Conservation (phyloP, 2,797 vertebrate species). For the Fratercula arctica region DNA sequence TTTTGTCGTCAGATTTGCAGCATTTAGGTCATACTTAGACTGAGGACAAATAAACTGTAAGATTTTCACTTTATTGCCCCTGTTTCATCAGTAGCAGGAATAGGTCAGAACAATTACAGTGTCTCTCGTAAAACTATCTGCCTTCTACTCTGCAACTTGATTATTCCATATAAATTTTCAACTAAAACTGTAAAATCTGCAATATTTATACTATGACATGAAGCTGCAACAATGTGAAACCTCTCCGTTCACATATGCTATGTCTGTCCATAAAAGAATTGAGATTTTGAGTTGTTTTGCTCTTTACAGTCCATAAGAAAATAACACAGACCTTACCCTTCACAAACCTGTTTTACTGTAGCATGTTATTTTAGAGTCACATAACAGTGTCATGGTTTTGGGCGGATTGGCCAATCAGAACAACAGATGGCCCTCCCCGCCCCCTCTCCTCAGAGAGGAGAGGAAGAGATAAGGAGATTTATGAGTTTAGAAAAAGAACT, state of each 20-base stretch:
- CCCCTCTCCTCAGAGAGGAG: no score
- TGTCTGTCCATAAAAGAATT: background rate
- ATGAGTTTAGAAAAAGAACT: no score
- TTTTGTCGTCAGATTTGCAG: background rate
- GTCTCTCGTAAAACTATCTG: background rate
- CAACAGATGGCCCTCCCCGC: no score
- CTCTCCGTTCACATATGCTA: background rate
- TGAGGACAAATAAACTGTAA: conserved; percentile 4
- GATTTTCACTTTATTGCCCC: conserved; percentile 10
- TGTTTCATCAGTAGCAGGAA: conserved; percentile 14
- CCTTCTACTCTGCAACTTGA: background rate
- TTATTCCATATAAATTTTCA: conserved; percentile 34
- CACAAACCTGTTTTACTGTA: background rate
- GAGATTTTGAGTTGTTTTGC: background rate
- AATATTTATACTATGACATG: background rate
- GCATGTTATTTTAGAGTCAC: background rate
- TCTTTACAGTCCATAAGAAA: background rate
- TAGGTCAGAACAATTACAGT: conserved; percentile 31
- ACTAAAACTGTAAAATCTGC: conserved; percentile 10
- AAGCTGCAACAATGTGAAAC: background rate
- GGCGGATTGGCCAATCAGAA: no score
- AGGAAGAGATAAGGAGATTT: no score
- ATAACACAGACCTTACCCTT: background rate
- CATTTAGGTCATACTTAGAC: background rate
- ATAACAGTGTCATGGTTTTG: background rate